Conservation (phyloP, 1,140 invertebrate genomes). For the Cydia splendana region DNA sequence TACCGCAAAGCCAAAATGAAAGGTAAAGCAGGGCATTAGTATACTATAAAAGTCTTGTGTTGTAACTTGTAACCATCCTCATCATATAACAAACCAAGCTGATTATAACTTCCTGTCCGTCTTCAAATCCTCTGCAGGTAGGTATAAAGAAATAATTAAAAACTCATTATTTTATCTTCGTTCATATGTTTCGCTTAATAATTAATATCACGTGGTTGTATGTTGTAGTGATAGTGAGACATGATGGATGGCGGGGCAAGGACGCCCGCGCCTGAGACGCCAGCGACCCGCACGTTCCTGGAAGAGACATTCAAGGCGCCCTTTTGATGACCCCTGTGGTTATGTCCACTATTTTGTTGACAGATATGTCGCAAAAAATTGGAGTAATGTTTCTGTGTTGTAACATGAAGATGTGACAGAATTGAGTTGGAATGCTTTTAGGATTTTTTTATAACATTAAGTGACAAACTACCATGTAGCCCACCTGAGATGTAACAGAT, state of each 20-base stretch:
- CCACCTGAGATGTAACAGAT: background rate
- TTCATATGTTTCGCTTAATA: constrained; percentile 32
- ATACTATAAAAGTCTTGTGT: too few relatives aligned
- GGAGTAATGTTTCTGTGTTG: constrained; percentile 2
- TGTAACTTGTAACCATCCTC: background rate
- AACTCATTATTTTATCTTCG: constrained; percentile 15
- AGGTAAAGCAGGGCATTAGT: too few relatives aligned
- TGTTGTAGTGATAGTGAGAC: constrained; percentile 34
- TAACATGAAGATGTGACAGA: constrained; percentile 15
- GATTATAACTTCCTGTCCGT: background rate
- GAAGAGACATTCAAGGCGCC: constrained; percentile 26
- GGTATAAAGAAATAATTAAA: constrained; percentile 19
- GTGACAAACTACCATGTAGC: background rate
- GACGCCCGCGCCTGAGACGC: constrained; percentile 47
- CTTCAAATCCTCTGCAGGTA: background rate
- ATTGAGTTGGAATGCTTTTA: constrained; percentile 34
- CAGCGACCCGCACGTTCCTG: constrained; percentile 7
- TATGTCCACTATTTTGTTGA: constrained; percentile 9
- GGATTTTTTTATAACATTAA: background rate
- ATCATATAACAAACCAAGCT: background rate
- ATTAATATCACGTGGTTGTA: constrained; percentile 33
- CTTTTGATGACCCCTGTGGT: constrained; percentile 9
- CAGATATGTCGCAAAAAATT: constrained; percentile 1
- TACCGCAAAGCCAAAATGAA: background rate
- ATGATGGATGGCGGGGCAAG: constrained; percentile 59